Percentiles rank a stretch among this genome's conserved stretches.
Evolutionary conservation across 2,888 invertebrate species (phyloP).

Genomic region (Nesidiocoris tenuis): DNA sequence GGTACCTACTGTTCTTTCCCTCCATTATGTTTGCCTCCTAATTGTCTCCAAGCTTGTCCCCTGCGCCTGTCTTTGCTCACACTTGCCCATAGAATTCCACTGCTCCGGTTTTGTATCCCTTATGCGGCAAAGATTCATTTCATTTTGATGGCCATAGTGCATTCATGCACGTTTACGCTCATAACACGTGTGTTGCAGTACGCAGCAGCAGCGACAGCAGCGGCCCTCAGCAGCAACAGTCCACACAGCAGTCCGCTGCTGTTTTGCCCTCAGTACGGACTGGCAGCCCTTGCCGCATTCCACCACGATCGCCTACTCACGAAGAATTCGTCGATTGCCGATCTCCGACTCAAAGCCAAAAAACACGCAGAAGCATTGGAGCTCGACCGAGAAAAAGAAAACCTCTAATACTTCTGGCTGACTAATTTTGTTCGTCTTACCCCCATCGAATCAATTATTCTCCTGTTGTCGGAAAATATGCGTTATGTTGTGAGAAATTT

Average conservation of each 20-base stretch:
- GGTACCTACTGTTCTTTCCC: too few species aligned
- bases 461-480: neutral
- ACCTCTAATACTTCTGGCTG: slow-evolving; percentile 30
- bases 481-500: neutral
- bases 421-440: neutral
- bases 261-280: slow-evolving; percentile 68
- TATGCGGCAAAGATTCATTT: too few species aligned
- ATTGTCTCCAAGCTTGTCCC: too few species aligned
- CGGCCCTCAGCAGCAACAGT: slow-evolving; percentile 56
- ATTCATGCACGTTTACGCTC: too few species aligned
- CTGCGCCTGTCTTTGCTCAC: too few species aligned
- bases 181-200: slow-evolving; percentile 43
- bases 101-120: too few species aligned
- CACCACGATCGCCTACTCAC: slow-evolving; percentile 60
- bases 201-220: slow-evolving; percentile 63
- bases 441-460: neutral
- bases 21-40: too few species aligned
- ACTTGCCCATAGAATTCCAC: too few species aligned
- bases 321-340: slow-evolving; percentile 90
- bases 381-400: slow-evolving; percentile 49
- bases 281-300: slow-evolving; percentile 78
- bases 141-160: too few species aligned
- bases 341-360: slow-evolving; percentile 87
- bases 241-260: slow-evolving; percentile 54
- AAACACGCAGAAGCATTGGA: slow-evolving; percentile 88